A percentile compares a stretch with the other conserved stretches of the same genome.
Evolutionary conservation across 2,113 vertebrate genomes (phyloP).

Genomic region (Orycteropus afer): DNA sequence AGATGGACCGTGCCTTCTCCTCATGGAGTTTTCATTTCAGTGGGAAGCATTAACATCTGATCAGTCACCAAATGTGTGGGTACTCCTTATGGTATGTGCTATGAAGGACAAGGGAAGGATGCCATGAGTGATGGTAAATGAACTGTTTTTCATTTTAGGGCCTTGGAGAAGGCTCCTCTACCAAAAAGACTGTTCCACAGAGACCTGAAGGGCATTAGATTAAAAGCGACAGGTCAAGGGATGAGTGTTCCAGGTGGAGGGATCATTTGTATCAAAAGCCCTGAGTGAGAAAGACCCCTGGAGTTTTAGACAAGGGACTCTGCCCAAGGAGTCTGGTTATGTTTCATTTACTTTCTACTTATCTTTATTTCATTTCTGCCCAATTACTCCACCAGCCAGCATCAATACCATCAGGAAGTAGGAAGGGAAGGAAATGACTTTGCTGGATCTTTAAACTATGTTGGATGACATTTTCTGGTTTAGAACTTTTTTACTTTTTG

Average conservation of each 20-base stretch:
- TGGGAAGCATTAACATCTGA: background rate
- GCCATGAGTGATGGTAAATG: rapidly evolving
- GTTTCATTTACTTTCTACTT: background rate
- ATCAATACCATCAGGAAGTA: rapidly evolving
- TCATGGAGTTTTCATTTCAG: background rate
- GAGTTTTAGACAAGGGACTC: background rate
- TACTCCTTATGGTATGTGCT: rapidly evolving
- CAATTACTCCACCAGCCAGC: background rate
- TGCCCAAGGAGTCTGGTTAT: background rate
- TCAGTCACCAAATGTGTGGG: too few species aligned
- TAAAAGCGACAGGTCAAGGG: background rate
- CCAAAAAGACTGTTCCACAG: background rate
- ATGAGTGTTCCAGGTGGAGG: background rate
- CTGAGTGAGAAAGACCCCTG: background rate
- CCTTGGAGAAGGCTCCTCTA: background rate
- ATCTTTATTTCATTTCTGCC: background rate
- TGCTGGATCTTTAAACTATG: background rate
- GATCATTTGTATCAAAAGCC: background rate
- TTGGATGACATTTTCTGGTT: background rate
- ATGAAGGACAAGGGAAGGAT: background rate
- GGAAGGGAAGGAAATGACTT: background rate
- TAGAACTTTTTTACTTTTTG: background rate
- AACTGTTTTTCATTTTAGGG: rapidly evolving
- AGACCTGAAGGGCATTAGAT: background rate
- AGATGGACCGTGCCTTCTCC: background rate